Evolutionary conservation across 1,140 invertebrate species (phyloP).

Genomic region (Lethrus apterus): DNA sequence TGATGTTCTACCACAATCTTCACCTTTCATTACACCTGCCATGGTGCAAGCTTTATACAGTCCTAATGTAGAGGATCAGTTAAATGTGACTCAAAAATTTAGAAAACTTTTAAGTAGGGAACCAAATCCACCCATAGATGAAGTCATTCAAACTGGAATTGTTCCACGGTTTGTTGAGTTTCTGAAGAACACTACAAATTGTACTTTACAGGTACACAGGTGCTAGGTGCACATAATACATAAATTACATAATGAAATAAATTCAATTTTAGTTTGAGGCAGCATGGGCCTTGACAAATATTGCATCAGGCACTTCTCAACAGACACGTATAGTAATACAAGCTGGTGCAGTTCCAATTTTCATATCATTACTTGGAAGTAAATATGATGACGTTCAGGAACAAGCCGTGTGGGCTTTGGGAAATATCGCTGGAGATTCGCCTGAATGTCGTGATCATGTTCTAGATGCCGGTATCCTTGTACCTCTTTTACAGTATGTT

Average conservation of each 20-base stretch:
- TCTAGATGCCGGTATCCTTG: slow-evolving; percentile 74
- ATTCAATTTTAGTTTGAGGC: slow-evolving; percentile 82
- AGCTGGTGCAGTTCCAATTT: slow-evolving; percentile 87
- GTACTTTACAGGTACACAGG: slow-evolving; percentile 79
- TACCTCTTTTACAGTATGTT: slow-evolving; percentile 82
- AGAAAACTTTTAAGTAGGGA: slow-evolving; percentile 90
- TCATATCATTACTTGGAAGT: slow-evolving; percentile 73
- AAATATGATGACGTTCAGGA: slow-evolving; percentile 87
- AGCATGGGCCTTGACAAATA: slow-evolving; percentile 96
- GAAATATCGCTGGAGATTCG: slow-evolving; percentile 95
- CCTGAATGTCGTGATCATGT: slow-evolving; percentile 88
- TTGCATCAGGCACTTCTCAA: slow-evolving; percentile 91
- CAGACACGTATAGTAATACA: slow-evolving; percentile 92
- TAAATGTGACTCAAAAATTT: slow-evolving; percentile 89
- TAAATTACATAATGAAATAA: too few species aligned
- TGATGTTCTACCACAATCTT: slow-evolving; percentile 35
- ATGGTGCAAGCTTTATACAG: slow-evolving; percentile 84
- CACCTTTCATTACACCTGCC: slow-evolving; percentile 57
- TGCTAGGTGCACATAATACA: too few species aligned
- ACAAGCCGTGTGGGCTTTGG: slow-evolving; percentile 93
- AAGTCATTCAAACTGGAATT: slow-evolving; percentile 95
- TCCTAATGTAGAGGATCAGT: slow-evolving; percentile 69
- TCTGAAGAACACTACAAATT: slow-evolving; percentile 74
- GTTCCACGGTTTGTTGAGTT: slow-evolving; percentile 95
- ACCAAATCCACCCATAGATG: slow-evolving; percentile 96